Base-by-base conservation (phyloP, 2,888 invertebrate species). In the Daptonema setosum region DNA sequence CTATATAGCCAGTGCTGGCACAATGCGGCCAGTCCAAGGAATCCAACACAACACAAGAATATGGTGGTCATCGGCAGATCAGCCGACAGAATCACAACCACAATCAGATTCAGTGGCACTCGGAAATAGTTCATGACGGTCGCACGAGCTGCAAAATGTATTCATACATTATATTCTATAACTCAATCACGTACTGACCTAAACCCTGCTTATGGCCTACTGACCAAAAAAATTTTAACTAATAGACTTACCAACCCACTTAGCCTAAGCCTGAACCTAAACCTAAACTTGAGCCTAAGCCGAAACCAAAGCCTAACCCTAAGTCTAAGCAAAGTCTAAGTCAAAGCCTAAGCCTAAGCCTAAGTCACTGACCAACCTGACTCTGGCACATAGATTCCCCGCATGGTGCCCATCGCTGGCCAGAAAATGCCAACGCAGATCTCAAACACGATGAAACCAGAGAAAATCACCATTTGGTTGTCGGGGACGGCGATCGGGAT, bases 41-140 rank as follows among this genome's bases (percentile, higher is more conserved):
- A 74, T 17, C 63, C 58, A 2, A 70, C 68, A 65, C 75, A 74
- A 63, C 71, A 73, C 60, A 67, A 63, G 66, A 75, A 75, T 58
- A 75, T 74, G 30, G 70, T 63, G 43, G 65, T 62, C 67, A 73
- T 67, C 2, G 68, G 61, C 58, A 75, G 64, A 63, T 74, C 73
- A 68, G 73, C 73, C 50, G 70, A 64, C 24, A 76, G 66, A 52
- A 76, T 74, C 45, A 69, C 59, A 50, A 76, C 70, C 22, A 76
- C 76, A 55, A 76, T 73, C 35, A 76, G 60, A 61, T 76, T 76
- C 43, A 76, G 66, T 35, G 76, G 76, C 59, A 76, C 67, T 56
- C 76, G 66, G 67, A 75, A 75, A 61, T 73, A 69, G 61, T 75
- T 76, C 72, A 76, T 73, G 14, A 73, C 71, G 28, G 75, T 76